phyloP scores from a whole-genome alignment of 2,888 invertebrate genomes.

The Ditylenchus weischeri region DNA sequence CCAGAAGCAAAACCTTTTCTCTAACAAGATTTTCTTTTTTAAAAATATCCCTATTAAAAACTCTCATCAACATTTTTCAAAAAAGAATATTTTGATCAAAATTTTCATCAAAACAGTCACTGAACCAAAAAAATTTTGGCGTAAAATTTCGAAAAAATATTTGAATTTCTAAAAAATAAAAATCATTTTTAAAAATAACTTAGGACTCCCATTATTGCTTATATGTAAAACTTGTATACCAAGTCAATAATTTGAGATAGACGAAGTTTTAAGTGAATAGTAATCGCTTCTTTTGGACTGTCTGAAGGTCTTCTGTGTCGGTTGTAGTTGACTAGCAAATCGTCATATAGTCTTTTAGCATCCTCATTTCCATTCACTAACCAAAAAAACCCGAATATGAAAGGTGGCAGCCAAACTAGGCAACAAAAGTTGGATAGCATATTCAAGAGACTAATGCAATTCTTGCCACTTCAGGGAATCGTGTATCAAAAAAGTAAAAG shows the following conservation, averaged over 20 bases:
- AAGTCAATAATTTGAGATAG: constrained; percentile 64
- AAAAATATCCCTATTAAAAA: too few relatives aligned
- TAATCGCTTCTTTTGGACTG: constrained; percentile 42
- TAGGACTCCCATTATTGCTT: neutral
- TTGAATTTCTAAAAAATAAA: neutral
- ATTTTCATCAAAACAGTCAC: too few relatives aligned
- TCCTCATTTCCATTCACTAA: constrained; percentile 46
- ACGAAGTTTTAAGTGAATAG: constrained; percentile 53
- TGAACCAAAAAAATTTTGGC: constrained; percentile 22
- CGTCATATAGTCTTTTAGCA: constrained; percentile 83
- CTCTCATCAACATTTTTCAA: too few relatives aligned
- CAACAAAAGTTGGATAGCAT: neutral
- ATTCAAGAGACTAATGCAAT: neutral
- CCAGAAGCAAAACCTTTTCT: too few relatives aligned
- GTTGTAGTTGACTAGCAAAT: constrained; percentile 91
- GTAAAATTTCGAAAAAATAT: neutral
- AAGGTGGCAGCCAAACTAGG: neutral
- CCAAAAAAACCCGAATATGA: neutral
- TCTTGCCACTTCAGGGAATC: neutral
- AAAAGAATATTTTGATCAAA: too few relatives aligned
- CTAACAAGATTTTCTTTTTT: too few relatives aligned
- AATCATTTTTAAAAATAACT: constrained; percentile 1
- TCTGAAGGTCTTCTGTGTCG: constrained; percentile 48
- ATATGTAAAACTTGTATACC: constrained; percentile 53
- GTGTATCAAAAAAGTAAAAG: neutral